Conservation (phyloP, 37 sponge, comb jelly and placozoan genomes). For the Cladorhizidae sp. region DNA sequence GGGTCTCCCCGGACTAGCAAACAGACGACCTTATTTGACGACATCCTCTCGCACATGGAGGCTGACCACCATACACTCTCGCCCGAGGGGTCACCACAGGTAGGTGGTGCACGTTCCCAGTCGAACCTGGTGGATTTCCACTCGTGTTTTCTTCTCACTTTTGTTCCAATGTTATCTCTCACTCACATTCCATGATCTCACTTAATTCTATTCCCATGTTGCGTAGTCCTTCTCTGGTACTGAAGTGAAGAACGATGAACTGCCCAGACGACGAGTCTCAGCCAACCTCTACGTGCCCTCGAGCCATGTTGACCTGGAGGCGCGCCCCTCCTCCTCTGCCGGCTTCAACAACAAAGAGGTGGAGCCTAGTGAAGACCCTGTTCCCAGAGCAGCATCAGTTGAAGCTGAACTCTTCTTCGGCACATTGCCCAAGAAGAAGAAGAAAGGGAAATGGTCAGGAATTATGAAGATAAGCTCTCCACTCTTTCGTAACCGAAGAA, state of each 20-base stretch:
- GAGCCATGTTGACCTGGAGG: neutral
- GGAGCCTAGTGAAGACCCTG: neutral
- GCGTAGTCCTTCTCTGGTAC: too few relatives aligned
- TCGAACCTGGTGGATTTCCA: too few relatives aligned
- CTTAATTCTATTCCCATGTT: too few relatives aligned
- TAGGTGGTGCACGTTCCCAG: too few relatives aligned
- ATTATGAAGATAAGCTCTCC: slow-evolving; percentile 4
- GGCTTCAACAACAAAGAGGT: neutral
- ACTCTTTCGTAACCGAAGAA: neutral
- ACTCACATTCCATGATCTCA: too few relatives aligned
- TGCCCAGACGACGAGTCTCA: too few relatives aligned
- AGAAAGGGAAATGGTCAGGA: neutral
- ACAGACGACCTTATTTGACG: slow-evolving; percentile 48
- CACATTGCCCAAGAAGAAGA: slow-evolving; percentile 9
- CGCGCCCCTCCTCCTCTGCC: neutral
- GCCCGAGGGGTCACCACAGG: too few relatives aligned
- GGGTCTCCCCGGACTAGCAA: neutral
- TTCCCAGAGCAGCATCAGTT: neutral
- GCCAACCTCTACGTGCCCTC: too few relatives aligned
- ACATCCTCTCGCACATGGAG: slow-evolving; percentile 33
- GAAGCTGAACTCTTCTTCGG: neutral
- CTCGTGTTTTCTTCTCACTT: too few relatives aligned
- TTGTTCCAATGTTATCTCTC: too few relatives aligned
- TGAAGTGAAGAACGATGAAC: too few relatives aligned
- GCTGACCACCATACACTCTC: too few relatives aligned